A percentile compares a stretch with the other conserved stretches of the same genome.
phyloP scores from a whole-genome alignment of 2,797 vertebrate species.

The Sitta carolinensis region DNA sequence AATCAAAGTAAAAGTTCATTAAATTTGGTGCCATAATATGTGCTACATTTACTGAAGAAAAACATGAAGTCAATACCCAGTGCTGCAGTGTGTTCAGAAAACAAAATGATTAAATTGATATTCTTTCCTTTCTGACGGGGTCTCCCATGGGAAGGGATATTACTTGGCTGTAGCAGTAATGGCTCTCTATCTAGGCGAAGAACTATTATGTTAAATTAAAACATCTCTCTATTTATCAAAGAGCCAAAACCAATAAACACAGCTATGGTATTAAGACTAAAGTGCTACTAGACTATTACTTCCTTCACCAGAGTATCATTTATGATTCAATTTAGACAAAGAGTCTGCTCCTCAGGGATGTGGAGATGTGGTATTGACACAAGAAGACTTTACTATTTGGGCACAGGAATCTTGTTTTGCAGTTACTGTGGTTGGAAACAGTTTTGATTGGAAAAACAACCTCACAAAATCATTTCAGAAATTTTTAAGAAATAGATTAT shows the following conservation, averaged over 20 bases:
- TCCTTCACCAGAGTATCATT: slow-evolving; percentile 32
- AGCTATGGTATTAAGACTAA: background rate
- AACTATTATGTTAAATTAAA: slow-evolving; percentile 40
- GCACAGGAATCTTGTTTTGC: background rate
- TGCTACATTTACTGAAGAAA: slow-evolving; percentile 31
- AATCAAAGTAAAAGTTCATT: slow-evolving; percentile 4
- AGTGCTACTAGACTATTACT: slow-evolving; percentile 28
- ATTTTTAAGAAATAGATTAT: background rate
- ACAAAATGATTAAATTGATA: slow-evolving; percentile 37
- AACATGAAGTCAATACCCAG: slow-evolving; percentile 26
- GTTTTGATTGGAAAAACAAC: background rate
- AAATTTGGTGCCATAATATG: background rate
- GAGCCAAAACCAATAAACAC: slow-evolving; percentile 31
- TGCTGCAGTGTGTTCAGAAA: background rate
- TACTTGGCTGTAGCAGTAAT: slow-evolving; percentile 6
- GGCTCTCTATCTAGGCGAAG: background rate
- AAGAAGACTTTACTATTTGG: background rate
- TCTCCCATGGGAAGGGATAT: slow-evolving; percentile 15
- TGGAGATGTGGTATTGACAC: background rate
- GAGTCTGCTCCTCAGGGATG: background rate
- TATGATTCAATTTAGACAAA: slow-evolving; percentile 19
- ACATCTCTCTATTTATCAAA: slow-evolving; percentile 36
- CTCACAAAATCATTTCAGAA: background rate
- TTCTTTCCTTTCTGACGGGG: background rate
- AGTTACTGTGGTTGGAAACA: background rate